phyloP scores from a whole-genome alignment of 2,797 vertebrate species.

The Chelon labrosus region DNA sequence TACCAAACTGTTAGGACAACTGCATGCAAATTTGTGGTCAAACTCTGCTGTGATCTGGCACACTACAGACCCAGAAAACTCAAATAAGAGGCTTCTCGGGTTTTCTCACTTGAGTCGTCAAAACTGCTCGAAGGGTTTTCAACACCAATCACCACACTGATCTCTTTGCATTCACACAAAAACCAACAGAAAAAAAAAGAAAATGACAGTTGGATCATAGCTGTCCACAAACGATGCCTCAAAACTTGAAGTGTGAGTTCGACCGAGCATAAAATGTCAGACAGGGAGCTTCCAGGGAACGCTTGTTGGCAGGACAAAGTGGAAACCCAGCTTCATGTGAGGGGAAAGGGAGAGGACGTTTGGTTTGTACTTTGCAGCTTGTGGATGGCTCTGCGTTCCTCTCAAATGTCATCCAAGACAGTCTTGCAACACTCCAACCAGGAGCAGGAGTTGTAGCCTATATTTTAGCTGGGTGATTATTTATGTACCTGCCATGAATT shows the following conservation, averaged over 20 bases:
- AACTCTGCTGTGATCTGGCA: conserved; percentile 35
- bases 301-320: conserved; percentile 77
- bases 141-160: conserved; percentile 77
- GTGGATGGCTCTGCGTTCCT: conserved; percentile 67
- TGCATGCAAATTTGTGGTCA: conserved; percentile 51
- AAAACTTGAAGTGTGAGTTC: conserved; percentile 74
- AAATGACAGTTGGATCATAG: conserved; percentile 78
- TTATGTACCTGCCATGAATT: conserved; percentile 87
- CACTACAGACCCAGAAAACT: conserved; percentile 23
- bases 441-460: conserved; percentile 77
- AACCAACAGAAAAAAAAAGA: conserved; percentile 73
- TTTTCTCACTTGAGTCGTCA: conserved; percentile 78
- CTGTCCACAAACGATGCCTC: conserved; percentile 77
- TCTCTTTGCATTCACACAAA: conserved; percentile 77
- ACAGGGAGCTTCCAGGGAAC: conserved; percentile 70
- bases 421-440: conserved; percentile 70
- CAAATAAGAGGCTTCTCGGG: conserved; percentile 54
- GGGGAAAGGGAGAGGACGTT: conserved; percentile 67
- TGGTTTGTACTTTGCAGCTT: conserved; percentile 73
- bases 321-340: conserved; percentile 77
- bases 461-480: conserved; percentile 82
- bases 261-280: conserved; percentile 74
- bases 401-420: conserved; percentile 77
- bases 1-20: conserved; percentile 28
- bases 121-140: conserved; percentile 74